Base-by-base conservation (phyloP, 23 tunicate species). In the Styela plicata region DNA sequence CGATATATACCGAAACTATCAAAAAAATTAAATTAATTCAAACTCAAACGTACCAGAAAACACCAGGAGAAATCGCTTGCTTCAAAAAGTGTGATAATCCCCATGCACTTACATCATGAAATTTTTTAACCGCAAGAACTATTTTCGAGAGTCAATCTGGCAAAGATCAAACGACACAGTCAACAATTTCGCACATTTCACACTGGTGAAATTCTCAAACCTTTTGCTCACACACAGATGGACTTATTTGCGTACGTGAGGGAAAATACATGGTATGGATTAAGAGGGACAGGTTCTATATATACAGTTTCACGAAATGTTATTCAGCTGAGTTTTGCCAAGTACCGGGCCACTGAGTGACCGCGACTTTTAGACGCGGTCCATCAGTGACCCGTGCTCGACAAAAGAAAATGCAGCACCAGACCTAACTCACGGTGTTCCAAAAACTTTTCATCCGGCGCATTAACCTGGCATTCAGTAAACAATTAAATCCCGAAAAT, bases 231-330 rank as follows among this genome's bases (percentile, higher is more conserved):
- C 77, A 34, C 77, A 32, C 77, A 71, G 77, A 71, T 71, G 77
- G 36, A 36, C 3, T 20, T 71, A 17, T 71, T 71, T 71, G 77
- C 34, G 36, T 71, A 71, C 77, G 77, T 71, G 77, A 33, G 77
- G 26, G 34, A 2, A 31, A 21, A 34, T 71, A 33, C 77, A 32
- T 71, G 77, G 34, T 7, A 13, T 33, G 37, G 77, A 71, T 71
- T 71, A 71, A n/a, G 20, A n/a, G n/a, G 36, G 77, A 32, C 34
- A 29, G 36, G 77, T 21, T 29, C 20, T n/a, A n/a, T n/a, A n/a
- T n/a, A n/a, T n/a, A n/a, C n/a, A n/a, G n/a, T n/a, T n/a, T n/a
- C n/a, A n/a, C n/a, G n/a, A n/a, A n/a, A n/a, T n/a, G n/a, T n/a
- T n/a, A n/a, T n/a, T n/a, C n/a, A n/a, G n/a, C n/a, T n/a, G n/a